phyloP scores from a whole-genome alignment of 2,888 invertebrate species.

The Nemapogon koenigi region DNA sequence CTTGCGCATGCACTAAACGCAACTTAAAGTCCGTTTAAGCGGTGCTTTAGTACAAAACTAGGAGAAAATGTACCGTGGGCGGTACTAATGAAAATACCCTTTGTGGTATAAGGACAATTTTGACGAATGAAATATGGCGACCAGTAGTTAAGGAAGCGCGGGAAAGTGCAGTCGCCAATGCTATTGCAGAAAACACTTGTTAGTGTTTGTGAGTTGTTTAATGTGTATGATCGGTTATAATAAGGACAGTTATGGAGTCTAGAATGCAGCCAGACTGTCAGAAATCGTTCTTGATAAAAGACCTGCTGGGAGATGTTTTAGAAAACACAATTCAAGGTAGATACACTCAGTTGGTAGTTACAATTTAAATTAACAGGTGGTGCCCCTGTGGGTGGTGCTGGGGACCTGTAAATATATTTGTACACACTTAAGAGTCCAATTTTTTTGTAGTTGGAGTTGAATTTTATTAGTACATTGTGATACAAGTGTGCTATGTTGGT shows the following conservation, averaged over 20 bases:
- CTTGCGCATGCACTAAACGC: constrained; percentile 57
- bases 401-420: too few relatives aligned
- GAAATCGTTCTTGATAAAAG: constrained; percentile 85
- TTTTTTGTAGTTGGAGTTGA: too few relatives aligned
- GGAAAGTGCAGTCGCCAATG: constrained; percentile 38
- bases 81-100: constrained; percentile 55
- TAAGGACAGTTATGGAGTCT: constrained; percentile 25
- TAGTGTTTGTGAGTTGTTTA: too few relatives aligned
- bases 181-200: too few relatives aligned
- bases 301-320: constrained; percentile 80
- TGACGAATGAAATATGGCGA: constrained; percentile 42
- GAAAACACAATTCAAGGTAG: constrained; percentile 30
- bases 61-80: constrained; percentile 58
- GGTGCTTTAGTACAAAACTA: constrained; percentile 61
- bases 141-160: constrained; percentile 46
- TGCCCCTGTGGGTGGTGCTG: too few relatives aligned
- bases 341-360: neutral
- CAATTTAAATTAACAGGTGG: too few relatives aligned
- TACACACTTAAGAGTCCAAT: too few relatives aligned
- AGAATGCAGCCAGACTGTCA: constrained; percentile 67
- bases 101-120: constrained; percentile 49
- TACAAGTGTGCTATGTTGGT: too few relatives aligned
- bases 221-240: too few relatives aligned
- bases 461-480: too few relatives aligned
- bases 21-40: constrained; percentile 60